Base-by-base conservation (phyloP, 1,140 invertebrate species). In the Diprion similis region DNA sequence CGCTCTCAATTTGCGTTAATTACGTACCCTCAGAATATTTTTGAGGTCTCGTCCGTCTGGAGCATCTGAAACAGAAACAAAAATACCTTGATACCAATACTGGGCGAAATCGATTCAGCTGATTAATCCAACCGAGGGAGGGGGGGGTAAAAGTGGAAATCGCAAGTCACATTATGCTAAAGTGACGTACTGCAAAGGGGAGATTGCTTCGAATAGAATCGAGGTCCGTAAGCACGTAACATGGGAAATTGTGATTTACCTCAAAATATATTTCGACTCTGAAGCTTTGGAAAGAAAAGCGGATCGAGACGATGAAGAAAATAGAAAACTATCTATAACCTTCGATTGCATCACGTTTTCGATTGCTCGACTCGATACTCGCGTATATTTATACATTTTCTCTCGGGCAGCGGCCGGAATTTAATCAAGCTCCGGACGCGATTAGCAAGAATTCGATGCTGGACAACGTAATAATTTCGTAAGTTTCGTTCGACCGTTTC, bases 51-150 rank as follows among this genome's bases (percentile, higher is more conserved):
- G 11, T 59, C 51, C 51, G n/a, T 17, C 6, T 59, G 51, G 9
- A 59, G 51, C 51, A 59, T 59, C 51, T 59, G 51, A 9, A 59
- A 59, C 51, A 59, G 51, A 59, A 59, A 59, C n/a, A 9, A 59
- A 59, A 59, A 59, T 15, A 8, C 51, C 11, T 59, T 59, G 11
- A 15, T 59, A 59, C 6, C 1, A 37, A 37, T 37, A 37, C 24
- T 1, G 24, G 24, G 24, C 6, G 11, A 59, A 59, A 59, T 59
- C 11, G 9, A 15, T 59, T 17, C 9, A 17, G 51, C 9, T 59
- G 4, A 15, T 59, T 7, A 59, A 59, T 59, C 51, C 4, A 59
- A 59, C 51, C 6, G 51, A 17, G 10, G 15, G 10, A 51, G 1
- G 10, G 48, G n/a, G 51, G 51, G 51, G 9, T 13, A 59, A 59